A percentile compares a stretch with the other conserved stretches of the same genome.
Conservation (phyloP, 2,113 vertebrate genomes). For the Gallinago undulata region DNA sequence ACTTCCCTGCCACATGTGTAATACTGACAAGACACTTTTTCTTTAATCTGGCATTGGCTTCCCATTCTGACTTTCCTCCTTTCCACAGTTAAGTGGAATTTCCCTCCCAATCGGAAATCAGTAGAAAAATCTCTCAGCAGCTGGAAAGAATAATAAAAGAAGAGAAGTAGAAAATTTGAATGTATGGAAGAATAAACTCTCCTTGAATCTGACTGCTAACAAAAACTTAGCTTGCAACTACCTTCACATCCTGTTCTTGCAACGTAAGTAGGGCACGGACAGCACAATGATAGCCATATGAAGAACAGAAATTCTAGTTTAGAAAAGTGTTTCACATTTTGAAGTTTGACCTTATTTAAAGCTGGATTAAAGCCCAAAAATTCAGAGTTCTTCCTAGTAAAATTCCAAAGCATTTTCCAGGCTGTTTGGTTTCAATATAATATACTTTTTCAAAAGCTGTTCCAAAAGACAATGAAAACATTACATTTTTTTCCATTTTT, state of each 20-base stretch:
- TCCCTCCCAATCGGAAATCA: not conserved
- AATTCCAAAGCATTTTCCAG: conserved; percentile 22
- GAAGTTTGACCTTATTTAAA: not conserved
- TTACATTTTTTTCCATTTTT: not conserved
- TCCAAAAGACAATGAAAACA: not conserved
- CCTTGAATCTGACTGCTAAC: not conserved
- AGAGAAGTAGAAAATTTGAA: not conserved
- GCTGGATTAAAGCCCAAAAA: not conserved
- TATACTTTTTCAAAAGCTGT: not conserved
- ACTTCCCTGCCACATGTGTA: not conserved
- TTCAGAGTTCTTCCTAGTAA: not conserved
- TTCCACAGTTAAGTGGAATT: not conserved
- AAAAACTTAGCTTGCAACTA: not conserved
- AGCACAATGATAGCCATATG: not conserved
- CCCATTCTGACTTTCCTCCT: not conserved
- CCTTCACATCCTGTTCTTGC: not conserved
- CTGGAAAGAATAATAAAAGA: not conserved
- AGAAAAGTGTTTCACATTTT: not conserved
- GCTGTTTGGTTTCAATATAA: not conserved
- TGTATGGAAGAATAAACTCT: conserved; percentile 4
- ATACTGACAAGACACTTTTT: not conserved
- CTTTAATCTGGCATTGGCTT: not conserved
- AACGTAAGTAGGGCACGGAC: not conserved
- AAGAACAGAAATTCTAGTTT: not conserved
- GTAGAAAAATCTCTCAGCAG: not conserved